A percentile compares a stretch with the other conserved stretches of the same genome.
These are phyloP conservation scores for Clinocottus analis DNA, from an alignment of 2,113 vertebrate genomes.

Conservation along the genomic window DNA sequence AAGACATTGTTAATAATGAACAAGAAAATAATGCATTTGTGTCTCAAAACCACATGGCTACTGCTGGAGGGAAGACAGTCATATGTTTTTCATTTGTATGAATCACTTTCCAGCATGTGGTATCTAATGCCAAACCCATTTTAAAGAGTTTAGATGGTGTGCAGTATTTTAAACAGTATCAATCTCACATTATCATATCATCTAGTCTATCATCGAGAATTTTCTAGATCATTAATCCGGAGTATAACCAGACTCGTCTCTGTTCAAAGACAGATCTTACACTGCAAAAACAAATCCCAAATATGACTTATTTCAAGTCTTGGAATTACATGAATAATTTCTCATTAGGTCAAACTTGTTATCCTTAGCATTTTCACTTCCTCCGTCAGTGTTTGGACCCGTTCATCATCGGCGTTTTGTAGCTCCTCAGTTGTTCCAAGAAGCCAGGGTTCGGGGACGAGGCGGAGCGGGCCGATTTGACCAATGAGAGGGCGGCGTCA, in stretches of 20 bases:
- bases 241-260: neutral
- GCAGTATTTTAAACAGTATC: neutral
- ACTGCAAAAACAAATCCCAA: neutral
- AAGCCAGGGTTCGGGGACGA: slow-evolving; percentile 93
- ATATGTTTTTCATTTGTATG: neutral
- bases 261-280: neutral
- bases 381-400: slow-evolving; percentile 45
- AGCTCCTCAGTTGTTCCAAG: slow-evolving; percentile 87
- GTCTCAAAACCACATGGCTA: neutral
- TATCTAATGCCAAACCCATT: neutral
- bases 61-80: neutral
- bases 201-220: neutral
- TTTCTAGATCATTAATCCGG: neutral
- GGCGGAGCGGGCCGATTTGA: slow-evolving; percentile 88
- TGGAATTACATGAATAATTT: neutral
- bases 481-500: slow-evolving; percentile 86
- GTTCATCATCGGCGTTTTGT: slow-evolving; percentile 32
- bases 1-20: neutral
- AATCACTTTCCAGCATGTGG: neutral
- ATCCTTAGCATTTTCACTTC: neutral
- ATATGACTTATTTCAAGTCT: neutral
- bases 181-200: neutral
- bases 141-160: neutral
- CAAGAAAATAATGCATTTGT: neutral
- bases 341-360: neutral